Base-by-base conservation (phyloP, 53 echinoderm and acorn worm species). In the Pentamera pediparva region DNA sequence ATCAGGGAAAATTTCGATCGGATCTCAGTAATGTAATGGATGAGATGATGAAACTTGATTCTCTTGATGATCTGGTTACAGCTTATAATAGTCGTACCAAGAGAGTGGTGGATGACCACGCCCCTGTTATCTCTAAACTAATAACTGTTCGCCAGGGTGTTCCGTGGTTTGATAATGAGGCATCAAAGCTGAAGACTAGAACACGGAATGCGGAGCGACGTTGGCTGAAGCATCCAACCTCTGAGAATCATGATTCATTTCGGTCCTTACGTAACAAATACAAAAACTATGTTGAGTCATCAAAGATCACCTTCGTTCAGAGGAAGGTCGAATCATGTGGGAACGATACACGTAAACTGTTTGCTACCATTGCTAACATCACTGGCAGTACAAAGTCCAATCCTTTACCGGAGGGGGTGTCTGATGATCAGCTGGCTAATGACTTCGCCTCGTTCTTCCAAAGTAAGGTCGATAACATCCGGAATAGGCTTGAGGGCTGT, bases 191-290 rank as follows among this genome's bases (percentile, higher is more conserved):
- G 18, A 47, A 70, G 21, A 70, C 70, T 48, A 48, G 18, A 26
- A 70, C 70, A 8, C 45, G 70, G 29, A 70, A 70, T 70, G 70
- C 47, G 4, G 30, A 48, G 21, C 47, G 48, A 32, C 48, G 31
- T 18, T 70, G 70, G 70, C 13, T 70, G 51, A 70, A 70, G 32
- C 70, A 70, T 50, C 48, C 49, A 48, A 70, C 70, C 48, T 19
- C 70, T 11, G 51, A 26, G 13, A 45, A 70, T 30, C 35, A 48
- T 24, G 32, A 19, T 25, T 22, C 28, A 17, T 70, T 70, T 47
- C 32, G 70, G 25, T 70, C 51, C 27, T 17, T 30, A 5, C 28
- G 49, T 29, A 70, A 67, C n/a, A 24, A 41, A n/a, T 67, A 67
- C 45, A 67, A 67, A 67, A 41, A 43, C 0, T 28, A 67, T 24